Evolutionary conservation across 1,140 invertebrate genomes (phyloP).

Genomic region (Aphis gossypii): DNA sequence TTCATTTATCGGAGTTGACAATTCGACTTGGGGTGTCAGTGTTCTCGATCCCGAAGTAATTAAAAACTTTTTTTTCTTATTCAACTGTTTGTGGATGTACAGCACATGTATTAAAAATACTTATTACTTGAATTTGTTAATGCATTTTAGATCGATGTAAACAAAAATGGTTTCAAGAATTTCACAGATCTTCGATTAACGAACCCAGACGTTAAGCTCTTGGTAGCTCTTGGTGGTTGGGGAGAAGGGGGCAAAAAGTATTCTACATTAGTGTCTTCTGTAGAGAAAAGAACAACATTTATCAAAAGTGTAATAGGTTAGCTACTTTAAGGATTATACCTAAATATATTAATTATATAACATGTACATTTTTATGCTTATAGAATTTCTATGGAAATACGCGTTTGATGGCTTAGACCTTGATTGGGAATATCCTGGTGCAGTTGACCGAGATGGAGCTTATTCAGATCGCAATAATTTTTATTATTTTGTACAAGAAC

Average conservation of each 20-base stretch:
- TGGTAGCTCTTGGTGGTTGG: conserved; percentile 87
- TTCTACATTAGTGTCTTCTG: conserved; percentile 77
- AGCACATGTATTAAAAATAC: background rate
- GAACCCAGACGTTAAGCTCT: conserved; percentile 78
- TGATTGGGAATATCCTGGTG: conserved; percentile 88
- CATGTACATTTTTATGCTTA: conserved; percentile 58
- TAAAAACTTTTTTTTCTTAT: background rate
- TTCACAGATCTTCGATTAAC: conserved; percentile 78
- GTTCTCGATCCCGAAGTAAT: conserved; percentile 80
- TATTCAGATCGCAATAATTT: conserved; percentile 84
- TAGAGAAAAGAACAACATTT: conserved; percentile 74
- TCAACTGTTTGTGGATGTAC: background rate
- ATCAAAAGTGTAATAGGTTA: conserved; percentile 78
- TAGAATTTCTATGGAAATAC: conserved; percentile 78
- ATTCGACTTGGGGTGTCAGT: conserved; percentile 78
- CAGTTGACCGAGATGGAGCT: conserved; percentile 82
- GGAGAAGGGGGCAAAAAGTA: conserved; percentile 87
- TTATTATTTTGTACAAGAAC: conserved; percentile 82
- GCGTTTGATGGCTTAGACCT: conserved; percentile 83
- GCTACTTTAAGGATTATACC: background rate
- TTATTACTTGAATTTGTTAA: background rate
- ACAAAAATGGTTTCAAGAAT: conserved; percentile 80
- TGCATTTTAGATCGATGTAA: conserved; percentile 71
- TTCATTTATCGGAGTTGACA: conserved; percentile 87
- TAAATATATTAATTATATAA: conserved; percentile 13